Conservation (phyloP, 2,797 vertebrate species). For the Centropyge bicolor region DNA sequence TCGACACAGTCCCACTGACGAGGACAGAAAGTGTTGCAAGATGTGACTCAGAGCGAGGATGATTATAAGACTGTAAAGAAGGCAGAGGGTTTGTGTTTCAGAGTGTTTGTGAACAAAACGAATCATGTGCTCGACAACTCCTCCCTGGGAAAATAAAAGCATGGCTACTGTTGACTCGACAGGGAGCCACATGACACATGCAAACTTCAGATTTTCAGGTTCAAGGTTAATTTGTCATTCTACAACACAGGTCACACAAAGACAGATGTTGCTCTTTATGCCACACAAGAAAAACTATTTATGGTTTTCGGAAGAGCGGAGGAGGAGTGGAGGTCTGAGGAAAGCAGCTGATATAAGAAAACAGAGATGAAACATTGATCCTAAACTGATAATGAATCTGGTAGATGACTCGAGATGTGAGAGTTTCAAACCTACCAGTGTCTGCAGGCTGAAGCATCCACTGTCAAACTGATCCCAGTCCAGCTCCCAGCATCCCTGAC, state of each 20-base stretch:
- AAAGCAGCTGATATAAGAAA: neutral
- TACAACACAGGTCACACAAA: neutral
- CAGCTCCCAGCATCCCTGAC: slow-evolving; percentile 40
- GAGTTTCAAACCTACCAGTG: slow-evolving; percentile 53
- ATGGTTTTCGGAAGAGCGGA: too few species aligned
- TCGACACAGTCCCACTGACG: neutral
- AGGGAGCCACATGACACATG: neutral
- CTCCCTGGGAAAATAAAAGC: neutral
- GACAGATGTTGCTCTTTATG: neutral
- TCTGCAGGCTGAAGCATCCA: slow-evolving; percentile 22
- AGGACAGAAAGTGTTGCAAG: neutral
- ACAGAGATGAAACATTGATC: neutral
- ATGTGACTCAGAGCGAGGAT: neutral
- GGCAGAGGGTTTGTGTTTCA: neutral
- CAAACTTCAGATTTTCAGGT: neutral
- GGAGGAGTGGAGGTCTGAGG: neutral
- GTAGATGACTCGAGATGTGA: neutral
- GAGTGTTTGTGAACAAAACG: neutral
- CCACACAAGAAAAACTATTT: neutral
- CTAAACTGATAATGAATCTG: neutral
- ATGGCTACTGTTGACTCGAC: neutral
- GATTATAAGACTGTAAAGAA: neutral
- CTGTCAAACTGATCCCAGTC: slow-evolving; percentile 26
- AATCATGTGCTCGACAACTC: slow-evolving; percentile 7
- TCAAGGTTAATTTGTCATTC: neutral